Evolutionary conservation across 1,140 invertebrate genomes (phyloP), one percentile per base, ranked within the genome.

Genomic region (Rhysida immarginata): DNA sequence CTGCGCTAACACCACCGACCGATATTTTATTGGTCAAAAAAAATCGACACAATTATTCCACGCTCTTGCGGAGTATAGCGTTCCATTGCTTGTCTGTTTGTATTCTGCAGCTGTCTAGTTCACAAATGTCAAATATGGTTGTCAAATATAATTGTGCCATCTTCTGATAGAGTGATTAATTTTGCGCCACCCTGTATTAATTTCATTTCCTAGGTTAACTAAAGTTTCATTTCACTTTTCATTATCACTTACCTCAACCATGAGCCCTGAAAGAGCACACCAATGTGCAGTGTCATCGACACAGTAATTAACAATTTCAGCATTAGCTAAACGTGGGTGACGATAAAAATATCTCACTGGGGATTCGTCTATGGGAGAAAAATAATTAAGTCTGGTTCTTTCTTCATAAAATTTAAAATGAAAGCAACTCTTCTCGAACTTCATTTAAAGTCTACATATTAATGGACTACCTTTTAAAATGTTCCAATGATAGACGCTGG

Each of bases 281-380:
- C 70, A 72, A 45, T 64, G 66, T 43, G 69, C 53, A 48, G 56
- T 65, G 21, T 60, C 54, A 54, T 72, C 70, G n/a, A 64, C 64
- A 54, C 66, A 68, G 58, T 72, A 72, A 53, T 65, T 65, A 5
- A 69, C 64, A 42, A 72, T 66, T 56, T 71, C 69, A 54, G 64
- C 64, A 58, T 69, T 68, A 23, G 65, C 62, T 45, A 72, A 61
- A 16, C 68, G 52, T 18, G 55, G 44, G 59, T 71, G 67, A 26
- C 67, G 56, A 18, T 58, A 43, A 59, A 71, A 71, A 52, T 70
- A 57, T 58, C 64, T 65, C 29, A 66, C 63, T 48, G 69, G 67
- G 1, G 64, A 56, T 58, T 55, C 57, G 46, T 27, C 44, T 46
- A 23, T 5, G 11, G 5, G 29, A 35, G 16, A 46, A 46, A 5